Percentiles rank a stretch among this genome's conserved stretches.
phyloP scores from a whole-genome alignment of 2,888 invertebrate species.

The Clostera curtula region DNA sequence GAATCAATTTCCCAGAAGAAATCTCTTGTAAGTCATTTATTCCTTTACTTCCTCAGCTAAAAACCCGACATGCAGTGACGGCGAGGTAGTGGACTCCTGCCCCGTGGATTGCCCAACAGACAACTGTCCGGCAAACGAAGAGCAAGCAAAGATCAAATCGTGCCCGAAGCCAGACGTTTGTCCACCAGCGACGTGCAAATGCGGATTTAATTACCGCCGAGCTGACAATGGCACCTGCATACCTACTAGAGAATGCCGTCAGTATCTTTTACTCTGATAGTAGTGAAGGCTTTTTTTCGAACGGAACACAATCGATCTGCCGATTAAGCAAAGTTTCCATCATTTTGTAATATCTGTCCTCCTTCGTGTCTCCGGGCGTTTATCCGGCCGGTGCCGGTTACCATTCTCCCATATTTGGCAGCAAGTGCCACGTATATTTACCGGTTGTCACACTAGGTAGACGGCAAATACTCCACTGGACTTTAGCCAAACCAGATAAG shows the following conservation, averaged over 20 bases:
- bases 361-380: no score
- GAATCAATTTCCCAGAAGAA: no score
- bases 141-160: slow-evolving; percentile 3
- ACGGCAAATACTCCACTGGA: no score
- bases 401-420: no score
- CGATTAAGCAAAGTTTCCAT: no score
- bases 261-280: slow-evolving; percentile 13
- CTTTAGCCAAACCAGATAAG: no score
- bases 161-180: slow-evolving; percentile 6
- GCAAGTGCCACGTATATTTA: no score
- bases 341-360: no score
- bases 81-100: slow-evolving; percentile 16
- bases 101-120: slow-evolving; percentile 19
- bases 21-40: no score
- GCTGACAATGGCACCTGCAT: slow-evolving; percentile 29
- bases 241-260: slow-evolving; percentile 28
- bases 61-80: slow-evolving; percentile 14
- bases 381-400: no score
- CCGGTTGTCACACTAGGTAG: no score
- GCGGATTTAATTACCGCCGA: slow-evolving; percentile 27
- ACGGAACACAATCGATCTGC: no score
- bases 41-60: slow-evolving; percentile 8
- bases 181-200: slow-evolving; percentile 24
- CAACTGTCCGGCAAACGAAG: slow-evolving; percentile 22
- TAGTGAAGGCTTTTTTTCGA: not conserved